Conservation (phyloP, 2,797 vertebrate species). For the Borostomias antarcticus region DNA sequence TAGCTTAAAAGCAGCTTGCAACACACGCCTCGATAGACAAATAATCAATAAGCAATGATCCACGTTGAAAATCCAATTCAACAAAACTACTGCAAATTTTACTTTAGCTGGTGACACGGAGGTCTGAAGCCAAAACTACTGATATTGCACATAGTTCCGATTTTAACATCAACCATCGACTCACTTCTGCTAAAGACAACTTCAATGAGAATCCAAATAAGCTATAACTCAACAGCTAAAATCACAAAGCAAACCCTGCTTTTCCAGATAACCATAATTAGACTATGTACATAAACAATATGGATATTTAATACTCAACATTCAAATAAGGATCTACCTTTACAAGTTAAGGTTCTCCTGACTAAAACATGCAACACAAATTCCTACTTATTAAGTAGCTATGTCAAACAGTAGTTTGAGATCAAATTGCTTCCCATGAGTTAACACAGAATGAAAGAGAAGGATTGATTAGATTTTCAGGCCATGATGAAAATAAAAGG, state of each 20-base stretch:
- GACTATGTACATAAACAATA: too few relatives aligned
- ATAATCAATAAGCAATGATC: slow-evolving; percentile 17
- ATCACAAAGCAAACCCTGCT: too few relatives aligned
- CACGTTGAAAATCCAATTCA: slow-evolving; percentile 9
- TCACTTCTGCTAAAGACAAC: neutral
- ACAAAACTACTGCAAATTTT: neutral
- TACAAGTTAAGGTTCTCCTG: too few relatives aligned
- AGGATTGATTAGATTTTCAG: slow-evolving; percentile 1
- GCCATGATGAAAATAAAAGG: slow-evolving; percentile 36
- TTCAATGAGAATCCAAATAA: neutral
- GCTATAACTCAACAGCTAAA: neutral
- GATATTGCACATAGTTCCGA: neutral
- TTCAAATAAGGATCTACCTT: too few relatives aligned
- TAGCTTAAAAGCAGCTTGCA: neutral
- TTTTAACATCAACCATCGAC: neutral
- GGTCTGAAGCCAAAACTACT: neutral
- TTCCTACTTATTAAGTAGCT: neutral
- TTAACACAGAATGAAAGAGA: neutral
- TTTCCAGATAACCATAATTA: too few relatives aligned
- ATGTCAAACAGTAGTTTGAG: neutral
- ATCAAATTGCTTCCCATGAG: neutral
- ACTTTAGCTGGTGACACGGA: neutral
- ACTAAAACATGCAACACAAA: neutral
- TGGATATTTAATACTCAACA: too few relatives aligned
- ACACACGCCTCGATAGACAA: neutral